Conservation (phyloP, 2,113 vertebrate species). For the Salvelinus alpinus region DNA sequence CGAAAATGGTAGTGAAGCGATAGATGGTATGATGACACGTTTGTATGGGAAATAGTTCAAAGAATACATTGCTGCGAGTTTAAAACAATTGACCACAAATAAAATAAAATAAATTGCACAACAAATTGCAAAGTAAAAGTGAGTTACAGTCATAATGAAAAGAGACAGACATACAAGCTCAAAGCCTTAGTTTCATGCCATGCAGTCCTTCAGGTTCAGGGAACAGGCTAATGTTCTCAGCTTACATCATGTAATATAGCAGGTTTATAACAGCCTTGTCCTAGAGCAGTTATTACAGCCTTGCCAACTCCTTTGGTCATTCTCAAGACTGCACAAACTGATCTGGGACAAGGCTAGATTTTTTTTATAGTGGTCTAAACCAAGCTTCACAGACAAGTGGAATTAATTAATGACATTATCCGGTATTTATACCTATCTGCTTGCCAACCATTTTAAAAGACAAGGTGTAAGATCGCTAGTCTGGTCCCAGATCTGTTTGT, state of each 20-base stretch:
- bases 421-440: slow-evolving; percentile 31
- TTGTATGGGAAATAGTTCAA: slow-evolving; percentile 73
- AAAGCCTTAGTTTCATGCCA: slow-evolving; percentile 64
- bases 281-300: no score
- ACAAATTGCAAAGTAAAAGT: slow-evolving; percentile 47
- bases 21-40: slow-evolving; percentile 71
- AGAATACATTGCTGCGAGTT: slow-evolving; percentile 73
- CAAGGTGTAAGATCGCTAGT: not conserved
- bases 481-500: no score
- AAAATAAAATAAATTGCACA: slow-evolving; percentile 11
- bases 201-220: slow-evolving; percentile 63
- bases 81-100: slow-evolving; percentile 51
- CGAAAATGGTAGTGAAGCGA: slow-evolving; percentile 55
- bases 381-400: slow-evolving; percentile 20
- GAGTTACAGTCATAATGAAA: slow-evolving; percentile 57
- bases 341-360: no score
- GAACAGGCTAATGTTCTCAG: slow-evolving; percentile 9
- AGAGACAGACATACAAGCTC: slow-evolving; percentile 60
- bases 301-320: no score
- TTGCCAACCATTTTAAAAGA: slow-evolving; percentile 19
- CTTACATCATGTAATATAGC: slow-evolving; percentile 29
- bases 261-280: slow-evolving; percentile 23
- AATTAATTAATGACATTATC: slow-evolving; percentile 8
- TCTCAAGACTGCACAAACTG: no score
- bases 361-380: not conserved